Conservation (phyloP, 2,113 vertebrate genomes). For the Psettodes erumei region DNA sequence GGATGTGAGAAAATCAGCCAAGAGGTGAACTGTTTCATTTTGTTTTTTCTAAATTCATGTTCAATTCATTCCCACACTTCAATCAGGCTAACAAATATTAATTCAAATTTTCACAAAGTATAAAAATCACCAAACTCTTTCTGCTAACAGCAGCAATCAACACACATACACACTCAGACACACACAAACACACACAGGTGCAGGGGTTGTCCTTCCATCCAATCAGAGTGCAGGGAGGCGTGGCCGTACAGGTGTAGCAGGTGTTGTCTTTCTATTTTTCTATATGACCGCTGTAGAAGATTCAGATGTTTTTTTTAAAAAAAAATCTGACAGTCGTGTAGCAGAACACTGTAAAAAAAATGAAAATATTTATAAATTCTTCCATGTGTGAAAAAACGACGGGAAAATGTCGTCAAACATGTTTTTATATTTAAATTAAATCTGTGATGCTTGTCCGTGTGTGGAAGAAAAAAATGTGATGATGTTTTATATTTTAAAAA, state of each 20-base stretch:
- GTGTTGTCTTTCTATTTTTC: conserved; percentile 77
- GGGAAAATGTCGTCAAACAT: conserved; percentile 32
- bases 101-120: background rate
- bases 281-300: conserved; percentile 55
- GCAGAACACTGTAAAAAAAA: conserved; percentile 36
- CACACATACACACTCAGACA: background rate
- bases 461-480: conserved; percentile 24
- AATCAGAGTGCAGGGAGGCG: conserved; percentile 57
- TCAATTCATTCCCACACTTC: background rate
- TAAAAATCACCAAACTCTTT: background rate
- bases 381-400: conserved; percentile 30
- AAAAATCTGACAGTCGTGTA: conserved; percentile 50
- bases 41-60: background rate
- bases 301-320: conserved; percentile 22
- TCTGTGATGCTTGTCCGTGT: conserved; percentile 31
- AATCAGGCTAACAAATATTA: background rate
- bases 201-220: conserved; percentile 32
- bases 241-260: conserved; percentile 75
- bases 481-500: conserved; percentile 64
- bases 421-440: conserved; percentile 65
- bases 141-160: background rate
- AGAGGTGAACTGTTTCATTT: no score
- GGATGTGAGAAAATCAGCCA: background rate
- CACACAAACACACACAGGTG: background rate
- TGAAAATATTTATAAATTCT: conserved; percentile 10